Conservation (phyloP, 2,113 vertebrate genomes). For the Pterocles gutturalis region DNA sequence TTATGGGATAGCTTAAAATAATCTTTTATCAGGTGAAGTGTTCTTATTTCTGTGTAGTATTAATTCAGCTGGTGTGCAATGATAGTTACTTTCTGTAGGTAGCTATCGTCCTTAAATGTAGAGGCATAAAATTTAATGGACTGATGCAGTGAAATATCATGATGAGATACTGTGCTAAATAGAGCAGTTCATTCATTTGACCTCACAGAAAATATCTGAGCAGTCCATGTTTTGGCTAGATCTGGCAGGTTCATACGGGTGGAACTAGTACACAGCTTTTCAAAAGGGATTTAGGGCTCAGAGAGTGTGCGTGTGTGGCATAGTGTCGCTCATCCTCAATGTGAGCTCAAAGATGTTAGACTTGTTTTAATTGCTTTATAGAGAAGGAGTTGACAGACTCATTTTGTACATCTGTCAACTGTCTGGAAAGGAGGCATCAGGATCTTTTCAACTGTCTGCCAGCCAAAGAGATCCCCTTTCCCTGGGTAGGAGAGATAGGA, state of each 20-base stretch:
- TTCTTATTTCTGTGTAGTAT: not conserved
- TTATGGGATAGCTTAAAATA: not conserved
- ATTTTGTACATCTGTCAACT: not conserved
- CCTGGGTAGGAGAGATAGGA: not conserved
- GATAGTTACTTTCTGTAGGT: not conserved
- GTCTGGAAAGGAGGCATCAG: not conserved
- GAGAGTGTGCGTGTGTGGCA: not conserved
- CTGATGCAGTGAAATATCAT: not conserved
- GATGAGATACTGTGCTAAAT: not conserved
- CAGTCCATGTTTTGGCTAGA: not conserved
- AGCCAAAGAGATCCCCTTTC: not conserved
- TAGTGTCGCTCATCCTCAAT: not conserved
- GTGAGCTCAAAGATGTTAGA: not conserved
- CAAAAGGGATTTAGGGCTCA: not conserved
- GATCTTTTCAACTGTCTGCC: not conserved
- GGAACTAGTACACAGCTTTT: not conserved
- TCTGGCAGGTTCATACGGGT: not conserved
- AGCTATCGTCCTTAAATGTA: not conserved
- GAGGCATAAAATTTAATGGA: not conserved
- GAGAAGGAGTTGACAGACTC: not conserved
- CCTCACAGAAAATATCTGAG: not conserved
- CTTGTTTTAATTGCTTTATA: not conserved
- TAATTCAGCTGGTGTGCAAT: not conserved
- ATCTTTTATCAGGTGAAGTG: not conserved
- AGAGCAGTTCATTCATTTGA: not conserved